Conservation (phyloP, 2,113 vertebrate species). For the Sciurus niger region DNA sequence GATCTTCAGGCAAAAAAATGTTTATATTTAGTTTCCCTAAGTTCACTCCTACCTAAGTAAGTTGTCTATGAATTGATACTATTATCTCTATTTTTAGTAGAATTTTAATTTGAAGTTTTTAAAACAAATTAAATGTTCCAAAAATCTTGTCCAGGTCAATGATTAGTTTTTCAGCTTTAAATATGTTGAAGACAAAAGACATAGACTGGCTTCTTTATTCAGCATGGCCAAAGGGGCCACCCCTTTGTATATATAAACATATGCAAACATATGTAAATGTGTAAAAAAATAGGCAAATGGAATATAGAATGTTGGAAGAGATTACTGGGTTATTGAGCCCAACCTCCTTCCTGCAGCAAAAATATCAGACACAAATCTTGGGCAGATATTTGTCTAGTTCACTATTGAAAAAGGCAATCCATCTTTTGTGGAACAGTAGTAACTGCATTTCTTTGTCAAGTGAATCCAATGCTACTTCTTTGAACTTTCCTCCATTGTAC, state of each 20-base stretch:
- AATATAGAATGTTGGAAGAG: neutral
- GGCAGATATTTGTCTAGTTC: neutral
- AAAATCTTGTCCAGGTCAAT: neutral
- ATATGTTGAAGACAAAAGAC: neutral
- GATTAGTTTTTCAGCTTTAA: conserved; percentile 17
- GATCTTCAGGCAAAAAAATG: neutral
- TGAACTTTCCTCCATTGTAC: neutral
- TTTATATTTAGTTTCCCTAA: neutral
- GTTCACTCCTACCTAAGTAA: neutral
- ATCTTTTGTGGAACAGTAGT: neutral
- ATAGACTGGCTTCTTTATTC: neutral
- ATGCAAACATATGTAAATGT: neutral
- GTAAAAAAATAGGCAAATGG: neutral
- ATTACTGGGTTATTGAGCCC: neutral
- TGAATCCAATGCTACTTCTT: neutral
- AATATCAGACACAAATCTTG: neutral
- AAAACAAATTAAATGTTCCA: conserved; percentile 25
- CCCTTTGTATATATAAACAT: neutral
- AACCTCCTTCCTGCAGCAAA: neutral
- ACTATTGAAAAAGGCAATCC: neutral
- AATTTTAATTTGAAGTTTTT: conserved; percentile 2
- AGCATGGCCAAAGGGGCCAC: neutral
- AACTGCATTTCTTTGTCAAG: neutral
- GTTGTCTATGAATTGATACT: neutral
- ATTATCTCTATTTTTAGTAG: neutral